Evolutionary conservation across 1,140 invertebrate genomes (phyloP).

Genomic region (Scaptodrosophila lebanonensis): DNA sequence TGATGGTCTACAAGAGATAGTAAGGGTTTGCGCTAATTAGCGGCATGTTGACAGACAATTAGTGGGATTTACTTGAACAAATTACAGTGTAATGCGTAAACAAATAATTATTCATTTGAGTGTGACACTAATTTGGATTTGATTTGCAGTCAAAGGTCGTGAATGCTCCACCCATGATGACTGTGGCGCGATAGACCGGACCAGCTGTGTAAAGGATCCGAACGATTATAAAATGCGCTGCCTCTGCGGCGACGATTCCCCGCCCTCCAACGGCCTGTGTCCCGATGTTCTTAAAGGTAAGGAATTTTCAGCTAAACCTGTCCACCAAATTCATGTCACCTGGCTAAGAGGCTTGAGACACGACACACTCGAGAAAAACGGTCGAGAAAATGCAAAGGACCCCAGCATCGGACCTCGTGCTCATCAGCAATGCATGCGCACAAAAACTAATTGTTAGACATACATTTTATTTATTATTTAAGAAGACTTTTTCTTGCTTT

Average conservation of each 20-base stretch:
- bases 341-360: conserved; percentile 31
- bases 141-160: conserved; percentile 78
- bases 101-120: conserved; percentile 5
- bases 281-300: conserved; percentile 80
- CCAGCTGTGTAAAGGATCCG: conserved; percentile 81
- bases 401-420: no score
- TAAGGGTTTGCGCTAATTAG: no score
- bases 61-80: conserved; percentile 1
- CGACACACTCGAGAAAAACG: conserved; percentile 23
- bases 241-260: conserved; percentile 82
- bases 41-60: conserved; percentile 11
- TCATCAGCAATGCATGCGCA: no score
- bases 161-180: conserved; percentile 81
- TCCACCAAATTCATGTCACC: background rate
- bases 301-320: background rate
- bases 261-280: conserved; percentile 82
- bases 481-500: conserved; percentile 27
- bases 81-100: conserved; percentile 17
- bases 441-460: conserved; percentile 44
- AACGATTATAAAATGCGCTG: conserved; percentile 81
- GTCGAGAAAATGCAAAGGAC: background rate
- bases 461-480: conserved; percentile 51
- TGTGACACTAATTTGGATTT: background rate
- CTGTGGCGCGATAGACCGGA: conserved; percentile 81
- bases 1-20: no score